Base-by-base conservation (phyloP, 2,888 invertebrate genomes). In the Elaeidobius kamerunicus region DNA sequence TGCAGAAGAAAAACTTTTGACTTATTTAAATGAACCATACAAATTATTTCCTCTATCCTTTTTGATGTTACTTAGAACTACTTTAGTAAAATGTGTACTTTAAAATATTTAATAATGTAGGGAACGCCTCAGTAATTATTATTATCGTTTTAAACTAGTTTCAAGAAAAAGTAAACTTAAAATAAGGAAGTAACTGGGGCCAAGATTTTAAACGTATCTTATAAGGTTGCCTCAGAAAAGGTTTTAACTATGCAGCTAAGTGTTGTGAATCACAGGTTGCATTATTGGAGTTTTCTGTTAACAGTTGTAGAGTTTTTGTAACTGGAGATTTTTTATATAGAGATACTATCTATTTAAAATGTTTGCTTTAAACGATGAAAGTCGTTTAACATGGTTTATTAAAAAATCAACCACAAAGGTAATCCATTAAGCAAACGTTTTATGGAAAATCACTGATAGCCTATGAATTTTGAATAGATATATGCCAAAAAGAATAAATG, bases 161-260 rank as follows among this genome's bases (percentile, higher is more conserved):
- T 40, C 27, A 15, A 34, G 45, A 54, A 44, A 58, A 58, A 45
- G 55, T 51, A 60, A 56, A 55, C 51, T 48, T 32, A 44, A 50
- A 50, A 36, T 57, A 58, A 61, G 63, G 61, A 57, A 61, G 53
- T 59, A 57, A 63, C 72, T 70, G 72, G 72, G 72, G 72, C 72
- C 72, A 72, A 70, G 63, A 59, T 65, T 64, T 61, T 64, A 67
- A 66, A 68, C 68, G 67, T 69, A 70, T 70, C 70, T 70, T 68
- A 70, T 67, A 65, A 61, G 60, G 53, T 66, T 67, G 70, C 70
- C 69, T 70, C 70, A 69, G 69, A n/a, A n/a, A n/a, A 67, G 50
- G 51, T 61, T 46, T 46, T 57, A 52, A 53, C 35, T 35, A 44
- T 44, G 48, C 48, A 48, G 48, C 41, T 40, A 48, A 28, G 20